Evolutionary conservation across 2,797 vertebrate genomes (phyloP).

Genomic region (Netta rufina): DNA sequence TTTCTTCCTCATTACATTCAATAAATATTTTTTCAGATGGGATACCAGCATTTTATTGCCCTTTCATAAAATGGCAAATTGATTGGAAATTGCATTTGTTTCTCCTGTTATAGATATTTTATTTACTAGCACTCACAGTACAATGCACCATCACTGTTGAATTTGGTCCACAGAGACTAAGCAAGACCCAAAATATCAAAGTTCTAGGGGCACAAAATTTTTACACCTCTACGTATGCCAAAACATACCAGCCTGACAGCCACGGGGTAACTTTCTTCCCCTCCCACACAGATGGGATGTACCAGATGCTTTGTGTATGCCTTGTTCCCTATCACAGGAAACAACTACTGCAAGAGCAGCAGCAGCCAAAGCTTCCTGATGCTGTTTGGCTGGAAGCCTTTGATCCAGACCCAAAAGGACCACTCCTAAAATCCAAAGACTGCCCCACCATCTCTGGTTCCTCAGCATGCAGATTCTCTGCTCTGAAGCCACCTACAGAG

Average conservation of each 20-base stretch:
- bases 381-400: neutral
- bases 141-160: neutral
- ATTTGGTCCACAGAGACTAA: neutral
- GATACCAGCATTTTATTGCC: neutral
- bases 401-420: neutral
- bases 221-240: neutral
- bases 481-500: neutral
- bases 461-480: neutral
- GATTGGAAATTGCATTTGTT: neutral
- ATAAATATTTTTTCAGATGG: slow-evolving; percentile 12
- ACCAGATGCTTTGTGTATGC: neutral
- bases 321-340: neutral
- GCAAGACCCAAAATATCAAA: neutral
- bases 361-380: neutral
- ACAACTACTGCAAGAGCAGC: neutral
- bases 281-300: neutral
- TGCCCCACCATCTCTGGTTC: neutral
- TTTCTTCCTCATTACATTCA: neutral
- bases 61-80: slow-evolving; percentile 17
- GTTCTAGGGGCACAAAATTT: neutral
- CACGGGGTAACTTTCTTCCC: neutral
- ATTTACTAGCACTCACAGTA: neutral
- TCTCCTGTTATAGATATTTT: neutral
- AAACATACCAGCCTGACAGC: neutral
- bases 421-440: neutral